A percentile compares a stretch with the other conserved stretches of the same genome.
These are phyloP conservation scores for Holacanthella duospinosa DNA, from an alignment of 2,888 invertebrate genomes.

Conservation along the genomic window DNA sequence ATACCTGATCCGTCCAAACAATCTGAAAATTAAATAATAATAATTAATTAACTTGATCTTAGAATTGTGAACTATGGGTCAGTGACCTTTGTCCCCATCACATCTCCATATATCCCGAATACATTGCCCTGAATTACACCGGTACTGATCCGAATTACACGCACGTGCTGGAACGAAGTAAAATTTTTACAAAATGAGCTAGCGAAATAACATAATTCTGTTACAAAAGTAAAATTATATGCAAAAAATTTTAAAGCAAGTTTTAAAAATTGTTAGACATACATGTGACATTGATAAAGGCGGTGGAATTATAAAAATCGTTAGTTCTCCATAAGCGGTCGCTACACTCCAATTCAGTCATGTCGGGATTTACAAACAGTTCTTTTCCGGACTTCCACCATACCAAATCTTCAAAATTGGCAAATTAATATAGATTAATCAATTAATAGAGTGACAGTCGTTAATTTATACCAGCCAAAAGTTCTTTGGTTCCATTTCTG, in stretches of 20 bases:
- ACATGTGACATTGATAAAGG: neutral
- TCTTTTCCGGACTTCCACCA: neutral
- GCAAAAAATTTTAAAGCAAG: neutral
- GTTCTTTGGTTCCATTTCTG: neutral
- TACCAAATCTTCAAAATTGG: neutral
- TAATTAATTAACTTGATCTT: neutral
- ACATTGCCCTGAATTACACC: neutral
- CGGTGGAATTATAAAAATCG: neutral
- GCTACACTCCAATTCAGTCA: neutral
- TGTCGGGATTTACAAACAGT: neutral
- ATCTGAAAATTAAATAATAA: neutral
- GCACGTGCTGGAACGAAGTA: no score
- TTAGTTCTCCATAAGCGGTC: neutral
- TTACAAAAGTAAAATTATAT: no score
- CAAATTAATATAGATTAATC: neutral
- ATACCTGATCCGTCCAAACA: neutral
- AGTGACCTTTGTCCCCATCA: slow-evolving; percentile 2
- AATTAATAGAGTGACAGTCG: neutral
- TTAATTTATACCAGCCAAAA: neutral
- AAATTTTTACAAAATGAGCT: no score
- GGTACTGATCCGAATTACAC: neutral
- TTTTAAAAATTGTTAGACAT: neutral
- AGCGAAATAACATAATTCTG: no score
- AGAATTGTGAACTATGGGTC: neutral
- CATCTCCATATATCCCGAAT: neutral